These are phyloP conservation scores for Ascidia mentula DNA, from an alignment of 23 tunicate species.

Conservation along the genomic window DNA sequence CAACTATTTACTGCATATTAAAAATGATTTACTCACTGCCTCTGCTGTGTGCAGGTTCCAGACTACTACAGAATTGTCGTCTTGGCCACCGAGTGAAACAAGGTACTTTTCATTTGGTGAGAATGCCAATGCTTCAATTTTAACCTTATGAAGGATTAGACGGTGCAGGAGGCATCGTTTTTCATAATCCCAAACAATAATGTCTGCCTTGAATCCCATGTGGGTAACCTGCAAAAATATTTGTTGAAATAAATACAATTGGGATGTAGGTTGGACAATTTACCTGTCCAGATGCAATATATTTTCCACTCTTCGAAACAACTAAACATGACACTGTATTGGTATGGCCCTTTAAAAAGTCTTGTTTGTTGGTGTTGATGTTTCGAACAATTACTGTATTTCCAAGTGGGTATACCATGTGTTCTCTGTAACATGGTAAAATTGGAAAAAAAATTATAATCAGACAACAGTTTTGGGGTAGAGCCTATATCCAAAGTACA, in stretches of 20 bases:
- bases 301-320: constrained; percentile 92
- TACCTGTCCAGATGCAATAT: constrained; percentile 92
- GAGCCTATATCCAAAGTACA: too few relatives aligned
- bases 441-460: too few relatives aligned
- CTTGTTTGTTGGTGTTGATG: constrained; percentile 57
- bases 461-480: too few relatives aligned
- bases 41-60: constrained; percentile 82
- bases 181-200: constrained; percentile 79
- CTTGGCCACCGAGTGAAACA: constrained; percentile 93
- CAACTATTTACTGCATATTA: too few relatives aligned
- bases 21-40: constrained; percentile 72
- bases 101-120: constrained; percentile 83
- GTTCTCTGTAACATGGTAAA: constrained; percentile 47
- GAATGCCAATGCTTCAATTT: constrained; percentile 89
- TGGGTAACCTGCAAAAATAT: constrained; percentile 74
- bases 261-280: not conserved
- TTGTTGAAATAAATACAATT: not conserved
- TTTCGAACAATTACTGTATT: constrained; percentile 59
- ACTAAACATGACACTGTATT: constrained; percentile 88
- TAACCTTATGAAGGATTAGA: constrained; percentile 86
- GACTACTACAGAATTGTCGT: constrained; percentile 94
- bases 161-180: constrained; percentile 47
- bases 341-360: constrained; percentile 87
- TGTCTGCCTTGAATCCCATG: constrained; percentile 96
- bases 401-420: constrained; percentile 94